These are phyloP conservation scores for Platichthys flesus DNA, from an alignment of 2,113 vertebrate species.

Conservation along the genomic window DNA sequence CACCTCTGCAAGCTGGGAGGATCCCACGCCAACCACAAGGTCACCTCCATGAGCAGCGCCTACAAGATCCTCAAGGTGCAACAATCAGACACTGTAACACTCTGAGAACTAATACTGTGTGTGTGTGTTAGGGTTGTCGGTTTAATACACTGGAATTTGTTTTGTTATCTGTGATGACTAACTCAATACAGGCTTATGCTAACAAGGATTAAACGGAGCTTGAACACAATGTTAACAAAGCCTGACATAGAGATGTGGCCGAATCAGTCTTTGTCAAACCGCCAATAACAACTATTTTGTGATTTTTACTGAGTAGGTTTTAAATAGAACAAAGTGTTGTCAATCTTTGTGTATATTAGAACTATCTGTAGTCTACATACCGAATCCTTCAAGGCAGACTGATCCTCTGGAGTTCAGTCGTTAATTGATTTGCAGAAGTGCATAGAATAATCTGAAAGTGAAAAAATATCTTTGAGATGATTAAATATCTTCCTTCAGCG, in stretches of 20 bases:
- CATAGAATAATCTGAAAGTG: not conserved
- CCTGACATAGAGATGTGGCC: not conserved
- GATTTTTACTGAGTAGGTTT: not conserved
- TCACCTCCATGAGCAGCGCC: slow-evolving; percentile 94
- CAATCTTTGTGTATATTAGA: not conserved
- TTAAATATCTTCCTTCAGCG: not conserved
- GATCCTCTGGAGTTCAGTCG: not conserved
- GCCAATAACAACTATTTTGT: not conserved
- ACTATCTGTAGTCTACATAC: not conserved
- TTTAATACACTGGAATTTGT: not conserved
- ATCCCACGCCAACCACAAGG: slow-evolving; percentile 92
- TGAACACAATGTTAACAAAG: slow-evolving; percentile 1
- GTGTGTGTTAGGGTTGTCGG: too few relatives aligned
- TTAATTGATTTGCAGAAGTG: not conserved
- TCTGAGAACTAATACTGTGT: not conserved
- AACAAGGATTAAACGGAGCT: slow-evolving; percentile 16
- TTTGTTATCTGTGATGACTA: slow-evolving; percentile 17
- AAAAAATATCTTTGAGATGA: not conserved
- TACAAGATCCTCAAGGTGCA: slow-evolving; percentile 97
- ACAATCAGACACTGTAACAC: not conserved
- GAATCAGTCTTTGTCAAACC: not conserved
- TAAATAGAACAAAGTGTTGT: not conserved
- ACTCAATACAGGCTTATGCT: not conserved
- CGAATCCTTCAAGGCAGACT: not conserved
- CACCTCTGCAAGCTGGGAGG: slow-evolving; percentile 96